Percentiles rank a stretch among this genome's conserved stretches.
Conservation (phyloP, 2,797 vertebrate genomes). For the Bradypodion ventrale region DNA sequence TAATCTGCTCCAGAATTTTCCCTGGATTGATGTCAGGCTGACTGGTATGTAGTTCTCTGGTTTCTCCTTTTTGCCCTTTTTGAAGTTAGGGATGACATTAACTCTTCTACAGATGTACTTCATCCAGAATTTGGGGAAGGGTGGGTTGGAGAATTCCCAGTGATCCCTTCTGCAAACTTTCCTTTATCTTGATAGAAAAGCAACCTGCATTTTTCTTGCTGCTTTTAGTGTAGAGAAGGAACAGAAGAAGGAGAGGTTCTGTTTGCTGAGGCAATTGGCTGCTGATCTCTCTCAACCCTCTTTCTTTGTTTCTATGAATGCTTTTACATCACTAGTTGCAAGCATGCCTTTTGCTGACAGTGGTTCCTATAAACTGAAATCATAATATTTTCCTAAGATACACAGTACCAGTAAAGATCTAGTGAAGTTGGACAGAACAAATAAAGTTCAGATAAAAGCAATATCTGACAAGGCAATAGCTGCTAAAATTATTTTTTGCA, state of each 20-base stretch:
- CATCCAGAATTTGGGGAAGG: neutral
- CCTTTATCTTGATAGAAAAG: neutral
- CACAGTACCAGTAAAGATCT: neutral
- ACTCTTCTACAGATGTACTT: neutral
- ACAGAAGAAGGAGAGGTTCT: neutral
- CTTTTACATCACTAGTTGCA: neutral
- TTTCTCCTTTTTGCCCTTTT: too few species aligned
- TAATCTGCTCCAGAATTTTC: too few species aligned
- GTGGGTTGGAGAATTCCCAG: neutral
- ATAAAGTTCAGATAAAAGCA: neutral
- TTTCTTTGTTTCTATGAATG: neutral
- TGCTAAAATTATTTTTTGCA: neutral
- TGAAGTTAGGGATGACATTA: too few species aligned
- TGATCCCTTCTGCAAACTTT: neutral
- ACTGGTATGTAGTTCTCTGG: too few species aligned
- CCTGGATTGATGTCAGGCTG: too few species aligned
- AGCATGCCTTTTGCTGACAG: neutral
- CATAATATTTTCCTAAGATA: neutral
- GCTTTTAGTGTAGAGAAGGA: neutral
- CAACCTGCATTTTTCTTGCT: neutral
- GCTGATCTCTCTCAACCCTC: neutral
- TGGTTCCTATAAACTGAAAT: neutral
- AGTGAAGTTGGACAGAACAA: neutral
- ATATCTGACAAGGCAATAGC: neutral
- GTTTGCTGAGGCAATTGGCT: neutral